phyloP scores from a whole-genome alignment of 2,888 invertebrate genomes.

The Dasypogon diadema region DNA sequence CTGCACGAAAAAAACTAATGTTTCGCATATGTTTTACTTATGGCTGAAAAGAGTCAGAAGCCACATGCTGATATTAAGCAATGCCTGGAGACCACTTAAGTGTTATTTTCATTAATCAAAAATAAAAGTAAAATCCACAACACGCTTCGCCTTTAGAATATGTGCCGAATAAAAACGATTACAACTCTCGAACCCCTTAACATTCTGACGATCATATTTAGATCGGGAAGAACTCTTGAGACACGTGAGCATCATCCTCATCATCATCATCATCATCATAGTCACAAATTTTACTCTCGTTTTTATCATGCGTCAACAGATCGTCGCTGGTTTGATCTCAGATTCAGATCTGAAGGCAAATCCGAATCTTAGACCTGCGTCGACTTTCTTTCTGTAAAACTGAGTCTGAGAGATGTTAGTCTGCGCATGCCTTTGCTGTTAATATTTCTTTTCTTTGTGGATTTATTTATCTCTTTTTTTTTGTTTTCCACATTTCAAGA shows the following conservation, averaged over 20 bases:
- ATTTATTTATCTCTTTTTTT: slow-evolving; percentile 17
- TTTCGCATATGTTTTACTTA: slow-evolving; percentile 20
- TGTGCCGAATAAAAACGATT: neutral
- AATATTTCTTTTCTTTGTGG: slow-evolving; percentile 19
- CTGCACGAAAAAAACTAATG: neutral
- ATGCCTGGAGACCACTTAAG: slow-evolving; percentile 4
- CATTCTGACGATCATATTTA: neutral
- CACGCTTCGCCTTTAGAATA: slow-evolving; percentile 4
- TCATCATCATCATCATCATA: neutral
- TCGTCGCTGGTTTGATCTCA: neutral
- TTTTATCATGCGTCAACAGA: neutral
- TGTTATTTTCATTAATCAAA: slow-evolving; percentile 40
- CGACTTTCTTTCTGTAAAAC: neutral
- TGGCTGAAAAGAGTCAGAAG: slow-evolving; percentile 4
- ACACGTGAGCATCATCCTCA: slow-evolving; percentile 39
- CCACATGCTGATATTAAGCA: slow-evolving; percentile 48
- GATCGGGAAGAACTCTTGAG: neutral
- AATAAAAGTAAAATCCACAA: slow-evolving; percentile 6
- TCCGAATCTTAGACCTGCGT: neutral
- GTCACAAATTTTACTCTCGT: neutral
- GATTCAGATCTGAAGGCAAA: neutral
- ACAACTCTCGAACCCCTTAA: neutral
- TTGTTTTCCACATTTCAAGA: slow-evolving; percentile 7
- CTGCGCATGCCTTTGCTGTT: slow-evolving; percentile 46
- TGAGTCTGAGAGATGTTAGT: neutral